Percentiles rank a stretch among this genome's conserved stretches.
phyloP scores from a whole-genome alignment of 2,888 invertebrate species.

The Cantharis flavilabris region DNA sequence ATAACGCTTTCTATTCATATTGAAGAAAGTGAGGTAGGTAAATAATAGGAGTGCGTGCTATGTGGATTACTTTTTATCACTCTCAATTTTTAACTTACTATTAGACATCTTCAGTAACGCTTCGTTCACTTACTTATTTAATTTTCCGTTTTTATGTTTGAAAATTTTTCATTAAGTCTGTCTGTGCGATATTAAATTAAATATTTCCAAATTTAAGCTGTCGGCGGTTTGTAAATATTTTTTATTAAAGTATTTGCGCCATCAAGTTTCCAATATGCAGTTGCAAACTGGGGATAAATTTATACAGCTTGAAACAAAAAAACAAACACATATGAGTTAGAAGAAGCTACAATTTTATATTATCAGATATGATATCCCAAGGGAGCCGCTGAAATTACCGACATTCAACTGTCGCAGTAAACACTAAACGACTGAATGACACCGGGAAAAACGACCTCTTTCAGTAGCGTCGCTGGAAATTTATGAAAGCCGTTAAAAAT shows the following conservation, averaged over 20 bases:
- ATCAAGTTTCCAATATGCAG: not conserved
- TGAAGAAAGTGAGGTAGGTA: not conserved
- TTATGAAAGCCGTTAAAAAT: slow-evolving; percentile 6
- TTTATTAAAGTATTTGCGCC: not conserved
- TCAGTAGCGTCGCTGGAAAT: slow-evolving; percentile 28
- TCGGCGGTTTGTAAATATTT: not conserved
- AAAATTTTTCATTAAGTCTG: not conserved
- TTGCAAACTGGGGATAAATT: slow-evolving; percentile 9
- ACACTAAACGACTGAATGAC: slow-evolving; percentile 39
- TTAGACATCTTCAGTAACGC: not conserved
- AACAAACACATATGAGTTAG: slow-evolving; percentile 30
- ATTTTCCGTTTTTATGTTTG: not conserved
- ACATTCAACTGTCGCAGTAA: slow-evolving; percentile 45
- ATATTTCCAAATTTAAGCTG: not conserved
- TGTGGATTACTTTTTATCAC: not conserved
- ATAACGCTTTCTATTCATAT: not conserved
- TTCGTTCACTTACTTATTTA: not conserved
- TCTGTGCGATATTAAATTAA: not conserved
- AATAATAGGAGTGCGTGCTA: not conserved
- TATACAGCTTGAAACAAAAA: slow-evolving; percentile 7
- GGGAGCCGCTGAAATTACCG: slow-evolving; percentile 41
- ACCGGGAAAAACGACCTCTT: slow-evolving; percentile 30
- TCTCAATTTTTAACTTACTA: not conserved
- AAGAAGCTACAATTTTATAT: slow-evolving; percentile 35
- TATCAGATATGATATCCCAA: slow-evolving; percentile 37